Evolutionary conservation across 2,113 vertebrate species (phyloP).

Genomic region (Gymnorhina tibicen): DNA sequence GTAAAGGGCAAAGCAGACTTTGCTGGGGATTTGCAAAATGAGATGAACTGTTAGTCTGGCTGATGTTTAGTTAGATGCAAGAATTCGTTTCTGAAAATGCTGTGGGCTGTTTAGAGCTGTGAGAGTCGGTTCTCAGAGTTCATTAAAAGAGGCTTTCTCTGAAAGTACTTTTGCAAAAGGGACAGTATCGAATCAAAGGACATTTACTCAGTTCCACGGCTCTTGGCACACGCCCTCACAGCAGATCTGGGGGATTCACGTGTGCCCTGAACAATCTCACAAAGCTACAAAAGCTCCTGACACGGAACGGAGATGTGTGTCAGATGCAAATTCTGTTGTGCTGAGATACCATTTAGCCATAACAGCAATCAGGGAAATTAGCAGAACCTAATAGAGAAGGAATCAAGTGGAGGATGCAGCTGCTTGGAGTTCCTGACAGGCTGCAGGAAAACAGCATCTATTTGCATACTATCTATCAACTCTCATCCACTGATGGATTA

Average conservation of each 20-base stretch:
- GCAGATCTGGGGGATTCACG: not conserved
- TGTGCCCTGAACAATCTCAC: not conserved
- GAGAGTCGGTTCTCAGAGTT: not conserved
- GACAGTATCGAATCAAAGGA: not conserved
- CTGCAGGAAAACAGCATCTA: conserved; percentile 6
- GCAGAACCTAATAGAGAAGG: conserved; percentile 15
- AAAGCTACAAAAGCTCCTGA: not conserved
- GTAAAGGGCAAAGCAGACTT: not conserved
- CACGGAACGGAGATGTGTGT: not conserved
- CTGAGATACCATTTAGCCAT: conserved; percentile 30
- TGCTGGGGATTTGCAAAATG: not conserved
- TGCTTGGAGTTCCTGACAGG: conserved; percentile 20
- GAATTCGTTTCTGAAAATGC: not conserved
- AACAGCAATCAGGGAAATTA: conserved; percentile 49
- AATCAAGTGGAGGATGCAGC: conserved; percentile 21
- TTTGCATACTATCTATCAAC: conserved; percentile 33
- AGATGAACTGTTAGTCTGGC: not conserved
- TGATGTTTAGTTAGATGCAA: not conserved
- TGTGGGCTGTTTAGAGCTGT: not conserved
- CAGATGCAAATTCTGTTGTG: conserved; percentile 29
- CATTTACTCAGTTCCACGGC: not conserved
- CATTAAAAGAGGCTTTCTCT: not conserved
- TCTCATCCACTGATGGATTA: not conserved
- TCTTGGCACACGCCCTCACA: not conserved
- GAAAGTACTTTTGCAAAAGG: not conserved